These are phyloP conservation scores for Ranitomeya variabilis DNA, from an alignment of 2,113 vertebrate species.

Conservation along the genomic window DNA sequence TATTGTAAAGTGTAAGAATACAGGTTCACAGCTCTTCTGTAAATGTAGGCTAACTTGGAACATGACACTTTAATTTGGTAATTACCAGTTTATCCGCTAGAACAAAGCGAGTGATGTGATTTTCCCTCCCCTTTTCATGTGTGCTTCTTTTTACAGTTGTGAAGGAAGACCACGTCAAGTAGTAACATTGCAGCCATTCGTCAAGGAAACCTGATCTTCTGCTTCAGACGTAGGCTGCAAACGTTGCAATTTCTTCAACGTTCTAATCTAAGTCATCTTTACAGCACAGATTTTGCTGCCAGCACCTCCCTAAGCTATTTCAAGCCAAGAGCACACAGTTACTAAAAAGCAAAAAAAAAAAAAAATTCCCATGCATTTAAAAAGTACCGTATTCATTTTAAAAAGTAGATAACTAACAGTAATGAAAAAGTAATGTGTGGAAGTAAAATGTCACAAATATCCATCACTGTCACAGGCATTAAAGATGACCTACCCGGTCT, in stretches of 20 bases:
- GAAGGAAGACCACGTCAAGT: slow-evolving; percentile 26
- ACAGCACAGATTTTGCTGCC: slow-evolving; percentile 7
- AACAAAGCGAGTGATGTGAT: neutral
- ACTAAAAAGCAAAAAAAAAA: slow-evolving; percentile 9
- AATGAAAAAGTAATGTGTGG: no score
- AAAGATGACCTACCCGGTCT: no score
- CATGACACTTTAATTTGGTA: neutral
- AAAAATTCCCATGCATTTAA: neutral
- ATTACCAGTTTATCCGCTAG: neutral
- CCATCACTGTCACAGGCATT: no score
- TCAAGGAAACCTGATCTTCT: slow-evolving; percentile 32
- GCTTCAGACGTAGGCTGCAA: slow-evolving; percentile 27
- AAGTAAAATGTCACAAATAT: neutral
- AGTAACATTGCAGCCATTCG: slow-evolving; percentile 11
- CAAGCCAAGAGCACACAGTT: slow-evolving; percentile 22
- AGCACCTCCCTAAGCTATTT: slow-evolving; percentile 28
- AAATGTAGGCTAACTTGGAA: neutral
- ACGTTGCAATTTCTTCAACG: slow-evolving; percentile 30
- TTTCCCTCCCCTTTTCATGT: slow-evolving; percentile 13
- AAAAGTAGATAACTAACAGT: neutral
- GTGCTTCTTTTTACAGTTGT: neutral
- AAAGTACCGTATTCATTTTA: neutral
- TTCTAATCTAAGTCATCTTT: slow-evolving; percentile 52
- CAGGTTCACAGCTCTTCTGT: neutral
- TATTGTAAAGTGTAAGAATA: neutral